phyloP scores from a whole-genome alignment of 1,140 invertebrate genomes.

The Oscheius sp. region DNA sequence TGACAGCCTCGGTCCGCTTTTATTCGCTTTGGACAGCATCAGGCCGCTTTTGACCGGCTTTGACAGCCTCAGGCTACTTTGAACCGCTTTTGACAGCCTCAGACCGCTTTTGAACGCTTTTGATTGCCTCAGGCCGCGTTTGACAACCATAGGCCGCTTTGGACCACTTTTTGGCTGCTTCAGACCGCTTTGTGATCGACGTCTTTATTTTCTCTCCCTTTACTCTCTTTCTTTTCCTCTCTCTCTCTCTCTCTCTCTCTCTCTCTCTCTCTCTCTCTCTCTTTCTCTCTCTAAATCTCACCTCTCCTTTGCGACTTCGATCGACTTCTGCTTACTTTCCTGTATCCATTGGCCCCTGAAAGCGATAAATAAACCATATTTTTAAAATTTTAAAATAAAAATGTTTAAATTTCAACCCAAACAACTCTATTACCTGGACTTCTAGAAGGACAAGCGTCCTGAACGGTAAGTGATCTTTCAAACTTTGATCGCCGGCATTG shows the following conservation, averaged over 20 bases:
- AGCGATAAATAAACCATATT: not conserved
- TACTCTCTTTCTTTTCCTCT: too few species aligned
- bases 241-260: not conserved
- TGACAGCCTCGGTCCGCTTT: too few species aligned
- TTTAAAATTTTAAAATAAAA: not conserved
- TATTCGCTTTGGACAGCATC: too few species aligned
- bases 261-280: not conserved
- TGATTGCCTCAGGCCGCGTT: too few species aligned
- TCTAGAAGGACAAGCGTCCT: not conserved
- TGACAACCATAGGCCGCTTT: too few species aligned
- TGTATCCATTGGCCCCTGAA: slow-evolving; percentile 23
- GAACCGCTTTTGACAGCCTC: too few species aligned
- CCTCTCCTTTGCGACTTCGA: slow-evolving; percentile 29
- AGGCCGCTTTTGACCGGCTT: too few species aligned
- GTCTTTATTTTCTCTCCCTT: not conserved
- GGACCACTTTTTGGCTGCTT: too few species aligned
- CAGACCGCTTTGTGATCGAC: not conserved
- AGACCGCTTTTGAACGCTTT: too few species aligned
- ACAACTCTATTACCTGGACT: not conserved
- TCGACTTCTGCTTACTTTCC: slow-evolving; percentile 15
- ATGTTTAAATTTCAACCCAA: not conserved
- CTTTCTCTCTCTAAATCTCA: not conserved
- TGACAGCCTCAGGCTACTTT: too few species aligned
- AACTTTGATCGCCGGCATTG: not conserved
- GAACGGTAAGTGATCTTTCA: not conserved